These are phyloP conservation scores for Myrmecobius fasciatus DNA, from an alignment of 2,113 vertebrate genomes.

Conservation along the genomic window DNA sequence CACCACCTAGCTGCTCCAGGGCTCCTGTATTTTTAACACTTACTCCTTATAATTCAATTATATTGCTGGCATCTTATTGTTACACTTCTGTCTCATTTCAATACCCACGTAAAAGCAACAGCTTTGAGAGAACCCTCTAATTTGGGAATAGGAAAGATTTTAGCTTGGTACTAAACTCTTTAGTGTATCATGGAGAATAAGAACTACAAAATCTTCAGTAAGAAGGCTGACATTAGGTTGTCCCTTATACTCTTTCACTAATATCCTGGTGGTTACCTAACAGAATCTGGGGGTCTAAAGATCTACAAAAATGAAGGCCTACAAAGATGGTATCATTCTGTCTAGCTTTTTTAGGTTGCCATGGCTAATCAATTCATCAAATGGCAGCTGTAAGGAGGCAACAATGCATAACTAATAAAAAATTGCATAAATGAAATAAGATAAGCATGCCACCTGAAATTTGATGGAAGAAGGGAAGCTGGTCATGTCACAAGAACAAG, in stretches of 20 bases:
- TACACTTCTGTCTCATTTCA: slow-evolving; percentile 20
- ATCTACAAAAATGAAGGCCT: not conserved
- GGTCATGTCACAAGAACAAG: not conserved
- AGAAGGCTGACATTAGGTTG: not conserved
- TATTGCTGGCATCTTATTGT: not conserved
- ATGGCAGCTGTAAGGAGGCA: not conserved
- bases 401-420: not conserved
- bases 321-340: not conserved
- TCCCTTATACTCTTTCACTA: not conserved
- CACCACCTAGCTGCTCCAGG: too few species aligned
- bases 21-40: slow-evolving; percentile 10
- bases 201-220: not conserved
- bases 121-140: slow-evolving; percentile 29
- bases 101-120: slow-evolving; percentile 21
- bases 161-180: not conserved
- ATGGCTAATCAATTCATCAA: not conserved
- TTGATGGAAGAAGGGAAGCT: not conserved
- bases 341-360: not conserved
- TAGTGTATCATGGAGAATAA: not conserved
- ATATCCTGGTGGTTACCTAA: not conserved
- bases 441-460: not conserved
- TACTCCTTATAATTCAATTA: slow-evolving; percentile 27
- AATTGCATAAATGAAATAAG: not conserved
- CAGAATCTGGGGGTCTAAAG: not conserved
- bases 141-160: slow-evolving; percentile 27